Evolutionary conservation across 2,797 vertebrate species (phyloP), one percentile per base, ranked within the genome.

Genomic region (Smutsia gigantea): DNA sequence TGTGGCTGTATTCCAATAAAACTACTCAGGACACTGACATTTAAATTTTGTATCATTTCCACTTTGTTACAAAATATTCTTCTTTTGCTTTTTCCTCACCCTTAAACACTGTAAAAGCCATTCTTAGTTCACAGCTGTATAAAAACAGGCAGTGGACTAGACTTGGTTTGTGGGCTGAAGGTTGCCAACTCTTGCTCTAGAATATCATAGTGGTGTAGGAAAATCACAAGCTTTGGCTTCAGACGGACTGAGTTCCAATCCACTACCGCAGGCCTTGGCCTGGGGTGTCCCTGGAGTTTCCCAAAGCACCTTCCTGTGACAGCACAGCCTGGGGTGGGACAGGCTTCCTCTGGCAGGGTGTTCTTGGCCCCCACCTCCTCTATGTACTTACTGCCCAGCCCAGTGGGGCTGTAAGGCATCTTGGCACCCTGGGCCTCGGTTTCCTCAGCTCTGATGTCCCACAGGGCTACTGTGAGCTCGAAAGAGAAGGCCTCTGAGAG

Each of bases 401-500:
- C 8, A 4, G 66, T 9, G 7, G 23, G 19, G 19, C 14, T 69
- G 13, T 1, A 14, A 42, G 42, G 63, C 29, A 4, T 42, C 66
- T n/a, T 10, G 19, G 39, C 15, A 15, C 4, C 17, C 68, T 27
- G 55, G 13, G 42, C 57, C 21, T 64, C 23, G 0, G 74, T 46
- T 12, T 51, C 14, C 69, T 21, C 46, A 42, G 1, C 9, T 53
- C 15, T 27, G 25, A 34, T 1, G 37, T 10, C 64, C 71, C 12
- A 4, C 3, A 34, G 29, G 10, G 14, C 39, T 27, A 39, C 77
- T 1, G 0, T 0, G 2, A 18, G 3, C 37, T n/a, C 21, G 2
- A 42, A 25, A 29, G 34, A 42, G 39, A 78, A 71, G 55, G 55
- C 57, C 10, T 29, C 49, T 27, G 5, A 7, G 15, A 17, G 4